Evolutionary conservation across 1,140 invertebrate genomes (phyloP).

Genomic region (Psilanteris sp.): DNA sequence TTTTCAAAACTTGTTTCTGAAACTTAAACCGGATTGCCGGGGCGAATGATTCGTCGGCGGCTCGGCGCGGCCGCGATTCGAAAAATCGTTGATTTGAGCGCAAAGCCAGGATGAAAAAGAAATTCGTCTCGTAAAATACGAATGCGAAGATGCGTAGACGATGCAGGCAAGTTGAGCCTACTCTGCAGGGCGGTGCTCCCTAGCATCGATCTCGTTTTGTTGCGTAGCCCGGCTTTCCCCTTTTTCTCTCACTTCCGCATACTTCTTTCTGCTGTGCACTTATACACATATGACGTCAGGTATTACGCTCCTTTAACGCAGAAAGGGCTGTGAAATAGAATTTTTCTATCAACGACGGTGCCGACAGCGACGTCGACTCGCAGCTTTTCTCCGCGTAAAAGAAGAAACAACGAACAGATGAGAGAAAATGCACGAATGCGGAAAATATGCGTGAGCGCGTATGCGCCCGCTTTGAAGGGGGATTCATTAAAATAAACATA

Average conservation of each 20-base stretch:
- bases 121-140: constrained; percentile 56
- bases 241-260: constrained; percentile 64
- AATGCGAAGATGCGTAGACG: constrained; percentile 76
- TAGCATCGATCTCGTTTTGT: constrained; percentile 76
- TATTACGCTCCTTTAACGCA: constrained; percentile 66
- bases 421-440: constrained; percentile 62
- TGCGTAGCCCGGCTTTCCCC: constrained; percentile 73
- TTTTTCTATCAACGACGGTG: constrained; percentile 67
- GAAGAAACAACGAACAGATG: constrained; percentile 63
- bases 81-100: background rate
- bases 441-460: constrained; percentile 69
- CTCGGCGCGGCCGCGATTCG: no score
- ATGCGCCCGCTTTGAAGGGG: constrained; percentile 62
- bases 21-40: no score
- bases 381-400: constrained; percentile 34
- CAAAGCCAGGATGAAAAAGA: constrained; percentile 29
- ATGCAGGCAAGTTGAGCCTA: constrained; percentile 68
- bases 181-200: constrained; percentile 77
- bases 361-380: constrained; percentile 53
- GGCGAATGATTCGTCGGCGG: no score
- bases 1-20: no score
- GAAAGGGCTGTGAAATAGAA: constrained; percentile 72
- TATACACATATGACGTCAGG: constrained; percentile 68
- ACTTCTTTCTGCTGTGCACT: constrained; percentile 70
- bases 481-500: constrained; percentile 79